A percentile compares a stretch with the other conserved stretches of the same genome.
phyloP scores from a whole-genome alignment of 2,888 invertebrate genomes.

The Nasonia oneida region DNA sequence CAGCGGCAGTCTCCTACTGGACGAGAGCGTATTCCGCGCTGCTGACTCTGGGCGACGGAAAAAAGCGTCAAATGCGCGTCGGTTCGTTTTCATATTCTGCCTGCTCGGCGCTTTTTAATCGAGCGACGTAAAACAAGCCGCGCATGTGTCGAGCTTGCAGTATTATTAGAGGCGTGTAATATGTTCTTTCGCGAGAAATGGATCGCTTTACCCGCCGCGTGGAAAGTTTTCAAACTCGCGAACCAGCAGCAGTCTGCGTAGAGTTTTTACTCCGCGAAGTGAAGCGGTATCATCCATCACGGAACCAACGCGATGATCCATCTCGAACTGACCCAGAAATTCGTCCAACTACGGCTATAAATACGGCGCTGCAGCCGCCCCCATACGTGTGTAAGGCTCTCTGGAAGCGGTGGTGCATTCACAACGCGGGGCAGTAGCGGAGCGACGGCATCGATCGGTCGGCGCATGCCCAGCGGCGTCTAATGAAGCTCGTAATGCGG shows the following conservation, averaged over 20 bases:
- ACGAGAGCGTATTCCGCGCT: neutral
- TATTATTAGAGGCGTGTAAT: neutral
- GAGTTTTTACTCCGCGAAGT: neutral
- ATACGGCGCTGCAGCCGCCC: neutral
- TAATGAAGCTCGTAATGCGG: slow-evolving; percentile 64
- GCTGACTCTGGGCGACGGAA: neutral
- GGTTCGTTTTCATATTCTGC: slow-evolving; percentile 12
- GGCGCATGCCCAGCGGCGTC: slow-evolving; percentile 44
- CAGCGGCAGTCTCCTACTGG: slow-evolving; percentile 11
- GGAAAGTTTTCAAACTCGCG: neutral
- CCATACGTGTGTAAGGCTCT: neutral
- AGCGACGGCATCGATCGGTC: slow-evolving; percentile 51
- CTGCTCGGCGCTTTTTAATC: slow-evolving; percentile 8
- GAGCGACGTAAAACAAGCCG: slow-evolving; percentile 22
- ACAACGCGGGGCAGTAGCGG: neutral
- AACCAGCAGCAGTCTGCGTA: neutral
- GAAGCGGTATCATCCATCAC: neutral
- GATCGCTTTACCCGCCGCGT: neutral
- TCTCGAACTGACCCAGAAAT: slow-evolving; percentile 16
- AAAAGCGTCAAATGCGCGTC: neutral
- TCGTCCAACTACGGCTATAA: neutral
- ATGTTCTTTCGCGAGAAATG: slow-evolving; percentile 8
- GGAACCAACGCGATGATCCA: too few relatives aligned
- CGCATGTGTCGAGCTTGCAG: neutral
- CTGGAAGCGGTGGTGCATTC: neutral